Percentiles rank a stretch among this genome's conserved stretches.
Evolutionary conservation across 2,888 invertebrate species (phyloP).

Genomic region (Aplocera efformata): DNA sequence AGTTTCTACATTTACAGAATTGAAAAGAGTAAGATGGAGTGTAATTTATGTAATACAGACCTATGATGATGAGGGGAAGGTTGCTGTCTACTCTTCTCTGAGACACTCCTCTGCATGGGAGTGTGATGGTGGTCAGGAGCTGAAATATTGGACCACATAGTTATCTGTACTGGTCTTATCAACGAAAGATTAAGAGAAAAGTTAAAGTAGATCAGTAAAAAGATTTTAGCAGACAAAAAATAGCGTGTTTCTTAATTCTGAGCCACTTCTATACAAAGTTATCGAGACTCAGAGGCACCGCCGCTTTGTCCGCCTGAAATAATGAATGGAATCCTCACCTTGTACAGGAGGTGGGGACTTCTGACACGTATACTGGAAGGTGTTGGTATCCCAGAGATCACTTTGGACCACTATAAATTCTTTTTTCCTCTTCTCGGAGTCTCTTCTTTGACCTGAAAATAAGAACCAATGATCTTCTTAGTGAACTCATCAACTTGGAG

Average conservation of each 20-base stretch:
- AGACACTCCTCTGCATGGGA: conserved; percentile 83
- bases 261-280: no score
- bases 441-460: conserved; percentile 67
- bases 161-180: no score
- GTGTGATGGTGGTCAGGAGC: conserved; percentile 59
- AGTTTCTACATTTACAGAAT: no score
- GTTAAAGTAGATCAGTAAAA: no score
- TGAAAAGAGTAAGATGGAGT: no score
- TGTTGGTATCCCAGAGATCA: conserved; percentile 84
- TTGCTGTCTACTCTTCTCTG: conserved; percentile 82
- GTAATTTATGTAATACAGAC: conserved; percentile 30
- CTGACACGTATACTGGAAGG: conserved; percentile 78
- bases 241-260: no score
- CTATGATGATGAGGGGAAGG: conserved; percentile 69
- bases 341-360: conserved; percentile 57
- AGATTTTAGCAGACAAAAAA: no score
- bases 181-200: no score
- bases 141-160: conserved; percentile 1
- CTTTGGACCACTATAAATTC: conserved; percentile 84
- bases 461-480: conserved; percentile 1
- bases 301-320: no score
- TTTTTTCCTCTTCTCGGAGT: conserved; percentile 74
- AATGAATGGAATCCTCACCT: conserved; percentile 27
- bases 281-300: no score
- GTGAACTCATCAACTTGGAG: conserved; percentile 1